Percentiles rank a stretch among this genome's conserved stretches.
Evolutionary conservation across 1,140 invertebrate genomes (phyloP).

Genomic region (Metaphire vulgaris): DNA sequence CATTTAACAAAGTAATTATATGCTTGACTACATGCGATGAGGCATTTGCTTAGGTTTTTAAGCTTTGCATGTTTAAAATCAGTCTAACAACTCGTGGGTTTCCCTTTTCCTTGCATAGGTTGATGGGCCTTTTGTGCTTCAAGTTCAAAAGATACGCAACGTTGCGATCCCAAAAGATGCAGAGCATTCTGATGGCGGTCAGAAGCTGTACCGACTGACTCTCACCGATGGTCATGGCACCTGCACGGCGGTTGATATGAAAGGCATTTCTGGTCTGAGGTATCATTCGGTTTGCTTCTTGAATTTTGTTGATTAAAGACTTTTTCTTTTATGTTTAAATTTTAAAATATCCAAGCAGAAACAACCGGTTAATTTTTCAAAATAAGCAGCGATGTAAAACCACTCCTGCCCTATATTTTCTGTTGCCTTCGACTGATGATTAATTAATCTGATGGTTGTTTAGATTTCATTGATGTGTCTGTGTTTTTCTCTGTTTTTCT

Average conservation of each 20-base stretch:
- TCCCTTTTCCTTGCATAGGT: too few species aligned
- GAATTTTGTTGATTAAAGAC: too few species aligned
- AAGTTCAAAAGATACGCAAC: slow-evolving; percentile 80
- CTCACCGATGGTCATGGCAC: slow-evolving; percentile 75
- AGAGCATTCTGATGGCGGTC: slow-evolving; percentile 72
- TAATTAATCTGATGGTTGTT: too few species aligned
- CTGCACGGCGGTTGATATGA: slow-evolving; percentile 68
- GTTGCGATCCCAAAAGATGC: slow-evolving; percentile 81
- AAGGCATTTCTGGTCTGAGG: slow-evolving; percentile 56
- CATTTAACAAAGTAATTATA: not conserved
- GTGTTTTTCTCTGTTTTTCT: not conserved
- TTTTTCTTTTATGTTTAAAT: too few species aligned
- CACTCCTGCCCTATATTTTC: too few species aligned
- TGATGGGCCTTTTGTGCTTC: slow-evolving; percentile 67
- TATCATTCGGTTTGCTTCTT: too few species aligned
- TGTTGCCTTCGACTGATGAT: too few species aligned
- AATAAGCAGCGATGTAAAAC: too few species aligned
- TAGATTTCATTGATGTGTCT: not conserved
- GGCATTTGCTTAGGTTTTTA: not conserved
- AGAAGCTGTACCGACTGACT: slow-evolving; percentile 71
- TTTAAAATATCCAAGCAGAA: too few species aligned
- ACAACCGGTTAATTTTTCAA: too few species aligned
- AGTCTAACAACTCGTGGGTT: too few species aligned
- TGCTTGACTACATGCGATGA: not conserved
- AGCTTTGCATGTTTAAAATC: too few species aligned